Base-by-base conservation (phyloP, 2,797 vertebrate species). In the Australoheros facetus region DNA sequence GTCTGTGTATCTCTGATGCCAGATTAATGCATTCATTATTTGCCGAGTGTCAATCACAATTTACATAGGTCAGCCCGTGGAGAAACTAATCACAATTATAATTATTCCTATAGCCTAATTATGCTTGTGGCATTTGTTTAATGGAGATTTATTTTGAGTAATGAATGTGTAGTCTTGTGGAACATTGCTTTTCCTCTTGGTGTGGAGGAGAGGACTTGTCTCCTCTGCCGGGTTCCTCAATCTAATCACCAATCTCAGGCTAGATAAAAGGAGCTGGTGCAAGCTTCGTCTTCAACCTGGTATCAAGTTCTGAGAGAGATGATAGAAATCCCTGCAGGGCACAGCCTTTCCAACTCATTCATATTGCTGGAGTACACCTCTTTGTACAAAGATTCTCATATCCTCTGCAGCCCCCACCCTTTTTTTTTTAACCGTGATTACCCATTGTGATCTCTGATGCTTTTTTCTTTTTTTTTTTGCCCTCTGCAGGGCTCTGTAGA, bases 101-200 rank as follows among this genome's bases (percentile, higher is more conserved):
- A 94, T 95, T 92, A 94, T 94, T 94, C 90, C 83, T 87, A 83
- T 91, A 79, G 90, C 88, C 90, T 93, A 93, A 95, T 95, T 94
- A 94, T 92, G 93, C 92, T 89, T 87, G 81, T 90, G 89, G 81
- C 91, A 91, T 95, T 95, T 94, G 92, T 94, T 91, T 95, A 94
- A 95, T 95, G 92, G 93, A 90, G 91, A 94, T 94, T 95, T 94
- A 94, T 95, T 93, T 91, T 85, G 88, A 89, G 90, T 95, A 94
- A 94, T 94, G 92, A 93, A 94, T 90, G 95, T 94, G 90, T 95
- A 94, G 93, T 93, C 94, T 95, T 92, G 93, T 95, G 95, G 94
- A 95, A 95, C 94, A 93, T 95, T 94, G 94, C 92, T 90, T 93
- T 91, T 86, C 87, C 88, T 87, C 87, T 85, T 78, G 3, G 78